Evolutionary conservation across 1,140 invertebrate genomes (phyloP), one percentile per base, ranked within the genome.

Genomic region (Drosophila nikananu): DNA sequence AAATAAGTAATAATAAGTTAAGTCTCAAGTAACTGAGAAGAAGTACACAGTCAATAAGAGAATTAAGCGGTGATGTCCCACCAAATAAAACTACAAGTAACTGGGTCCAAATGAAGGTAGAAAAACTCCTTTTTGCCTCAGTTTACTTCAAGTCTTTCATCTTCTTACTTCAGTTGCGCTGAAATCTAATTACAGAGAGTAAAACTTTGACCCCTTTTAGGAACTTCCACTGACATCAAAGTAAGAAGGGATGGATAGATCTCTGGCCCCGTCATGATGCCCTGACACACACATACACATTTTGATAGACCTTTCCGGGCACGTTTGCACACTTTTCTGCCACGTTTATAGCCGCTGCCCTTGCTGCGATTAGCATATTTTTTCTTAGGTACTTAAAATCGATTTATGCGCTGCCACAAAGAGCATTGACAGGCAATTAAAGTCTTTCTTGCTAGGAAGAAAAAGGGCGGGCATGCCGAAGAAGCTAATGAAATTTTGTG

Each of bases 341-440:
- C 48, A 79, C 75, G 67, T 78, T 79, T 70, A 54, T 64, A 62
- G 39, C 51, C 30, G 39, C 25, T 55, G 39, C 17, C 72, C 27
- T 67, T 12, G 41, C 15, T 42, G 41, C 75, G 76, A 80, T 80
- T 80, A 73, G 77, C 77, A 80, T 74, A 80, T 80, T 80, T 73
- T 80, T 60, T 41, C 48, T 44, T 49, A 27, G 59, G 64, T 79
- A 67, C 58, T 73, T 63, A 67, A 77, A 72, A 75, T 83, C 77
- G 62, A 83, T 80, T 80, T 83, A 81, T 81, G 73, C 73, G 64
- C 52, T 55, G 77, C 49, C 81, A 80, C 54, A 78, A 75, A 81
- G 63, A 73, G 55, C 71, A 86, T 78, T 83, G 84, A 81, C 84
- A 74, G 55, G 52, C 77, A 75, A 83, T 89, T 87, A 80, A 83